Conservation (phyloP, 2,113 vertebrate genomes). For the Anarrhichthys ocellatus region DNA sequence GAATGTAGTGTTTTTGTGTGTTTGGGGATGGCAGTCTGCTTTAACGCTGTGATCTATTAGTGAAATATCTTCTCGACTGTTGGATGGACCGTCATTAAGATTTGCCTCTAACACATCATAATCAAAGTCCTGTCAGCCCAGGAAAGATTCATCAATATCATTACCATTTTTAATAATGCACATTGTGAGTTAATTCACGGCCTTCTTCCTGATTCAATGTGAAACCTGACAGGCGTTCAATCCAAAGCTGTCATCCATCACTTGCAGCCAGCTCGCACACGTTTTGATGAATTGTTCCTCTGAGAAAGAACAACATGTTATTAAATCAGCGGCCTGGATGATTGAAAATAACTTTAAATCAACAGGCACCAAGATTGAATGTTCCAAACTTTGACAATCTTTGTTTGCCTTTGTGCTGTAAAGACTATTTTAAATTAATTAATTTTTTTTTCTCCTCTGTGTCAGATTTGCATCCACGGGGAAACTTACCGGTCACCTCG, state of each 20-base stretch:
- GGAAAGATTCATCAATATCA: no score
- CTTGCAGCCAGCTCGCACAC: neutral
- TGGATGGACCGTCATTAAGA: neutral
- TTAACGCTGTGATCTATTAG: neutral
- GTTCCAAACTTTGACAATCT: neutral
- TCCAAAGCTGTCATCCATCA: constrained; percentile 9
- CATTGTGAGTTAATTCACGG: neutral
- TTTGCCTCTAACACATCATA: neutral
- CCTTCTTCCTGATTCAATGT: neutral
- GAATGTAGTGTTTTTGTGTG: no score
- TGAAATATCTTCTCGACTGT: neutral
- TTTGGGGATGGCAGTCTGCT: neutral
- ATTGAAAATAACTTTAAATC: constrained; percentile 25
- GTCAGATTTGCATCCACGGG: constrained; percentile 95
- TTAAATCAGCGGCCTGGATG: neutral
- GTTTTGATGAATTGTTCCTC: constrained; percentile 38
- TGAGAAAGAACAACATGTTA: constrained; percentile 4
- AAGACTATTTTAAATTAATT: neutral
- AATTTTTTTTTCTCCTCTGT: neutral
- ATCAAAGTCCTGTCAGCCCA: neutral
- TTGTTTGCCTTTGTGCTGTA: neutral
- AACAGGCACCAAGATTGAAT: neutral
- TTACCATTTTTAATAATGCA: neutral
- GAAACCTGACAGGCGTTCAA: constrained; percentile 29
- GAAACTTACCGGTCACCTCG: constrained; percentile 93